A percentile compares a stretch with the other conserved stretches of the same genome.
Conservation (phyloP, 1,140 invertebrate species). For the Platyura marginata region DNA sequence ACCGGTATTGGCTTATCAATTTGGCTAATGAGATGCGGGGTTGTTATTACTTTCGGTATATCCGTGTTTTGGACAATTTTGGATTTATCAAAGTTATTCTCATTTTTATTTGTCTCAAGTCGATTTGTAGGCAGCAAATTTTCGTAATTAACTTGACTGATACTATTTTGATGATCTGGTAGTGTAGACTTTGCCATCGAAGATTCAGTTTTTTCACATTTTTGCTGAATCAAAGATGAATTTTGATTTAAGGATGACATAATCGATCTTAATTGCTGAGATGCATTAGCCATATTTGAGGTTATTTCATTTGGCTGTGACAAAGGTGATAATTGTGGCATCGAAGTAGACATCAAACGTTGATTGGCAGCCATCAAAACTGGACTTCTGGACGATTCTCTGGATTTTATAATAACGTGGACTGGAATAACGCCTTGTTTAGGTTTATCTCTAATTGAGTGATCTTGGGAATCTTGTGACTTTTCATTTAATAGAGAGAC, state of each 20-base stretch:
- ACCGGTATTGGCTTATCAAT: neutral
- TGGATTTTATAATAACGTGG: constrained; percentile 11
- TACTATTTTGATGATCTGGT: neutral
- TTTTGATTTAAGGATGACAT: constrained; percentile 33
- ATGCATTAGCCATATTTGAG: constrained; percentile 46
- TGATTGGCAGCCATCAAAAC: neutral
- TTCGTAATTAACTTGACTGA: neutral
- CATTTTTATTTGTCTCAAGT: neutral
- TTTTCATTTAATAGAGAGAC: neutral
- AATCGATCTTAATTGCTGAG: constrained; percentile 41
- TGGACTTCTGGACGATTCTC: constrained; percentile 9
- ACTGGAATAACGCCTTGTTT: constrained; percentile 12
- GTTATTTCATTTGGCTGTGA: constrained; percentile 50
- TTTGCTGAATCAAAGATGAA: constrained; percentile 3
- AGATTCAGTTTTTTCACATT: neutral
- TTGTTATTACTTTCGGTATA: neutral
- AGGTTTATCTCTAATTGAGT: constrained; percentile 10
- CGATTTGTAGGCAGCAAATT: neutral
- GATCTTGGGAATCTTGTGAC: constrained; percentile 5
- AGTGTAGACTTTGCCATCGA: no score
- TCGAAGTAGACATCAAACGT: constrained; percentile 13
- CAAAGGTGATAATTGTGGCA: constrained; percentile 45
- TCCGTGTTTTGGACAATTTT: neutral
- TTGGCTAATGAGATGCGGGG: neutral
- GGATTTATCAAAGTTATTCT: neutral